Evolutionary conservation across 2,113 vertebrate species (phyloP), one percentile per base, ranked within the genome.

Genomic region (Corvus hawaiiensis): DNA sequence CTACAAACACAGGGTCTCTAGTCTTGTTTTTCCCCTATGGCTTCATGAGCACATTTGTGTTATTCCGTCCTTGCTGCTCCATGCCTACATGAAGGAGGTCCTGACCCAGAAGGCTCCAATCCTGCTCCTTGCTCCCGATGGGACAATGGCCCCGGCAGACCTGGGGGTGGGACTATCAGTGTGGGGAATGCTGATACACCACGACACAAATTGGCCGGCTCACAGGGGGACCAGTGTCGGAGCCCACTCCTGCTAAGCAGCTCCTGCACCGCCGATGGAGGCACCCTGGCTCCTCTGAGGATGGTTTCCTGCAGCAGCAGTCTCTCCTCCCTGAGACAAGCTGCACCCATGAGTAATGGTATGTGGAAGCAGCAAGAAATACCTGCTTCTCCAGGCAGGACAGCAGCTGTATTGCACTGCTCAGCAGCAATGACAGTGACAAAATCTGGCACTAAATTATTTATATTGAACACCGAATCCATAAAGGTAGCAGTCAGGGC

Each of bases 141-240:
- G 23, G 52, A 9, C 37, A 75, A 8, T 22, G 49, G 41, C 23
- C 41, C 0, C 0, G 22, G 22, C 3, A 8, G 32, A 32, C 1
- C 6, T 1, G 2, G 28, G 9, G 7, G 13, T 4, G 6, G 3
- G 1, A 54, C 37, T 28, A 2, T 11, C n/a, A 20, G 32, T 14
- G 51, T 16, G 21, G 15, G 5, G 3, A 43, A 19, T 18, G 35
- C 51, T 61, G n/a, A 55, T 54, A 4, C 13, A 5, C 14, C 51
- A 16, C 10, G 2, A 0, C 0, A 0, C 17, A 58, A n/a, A 8
- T 0, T 2, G 22, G 18, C 58, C 26, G 3, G 37, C 26, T 49
- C 1, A 0, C 5, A 21, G 58, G 11, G 51, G 15, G 9, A 66
- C 3, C 21, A 2, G 8, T 8, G 21, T 49, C 56, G 41, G 58